A percentile compares a stretch with the other conserved stretches of the same genome.
Evolutionary conservation across 2,797 vertebrate species (phyloP).

Genomic region (Hemitrygon akajei): DNA sequence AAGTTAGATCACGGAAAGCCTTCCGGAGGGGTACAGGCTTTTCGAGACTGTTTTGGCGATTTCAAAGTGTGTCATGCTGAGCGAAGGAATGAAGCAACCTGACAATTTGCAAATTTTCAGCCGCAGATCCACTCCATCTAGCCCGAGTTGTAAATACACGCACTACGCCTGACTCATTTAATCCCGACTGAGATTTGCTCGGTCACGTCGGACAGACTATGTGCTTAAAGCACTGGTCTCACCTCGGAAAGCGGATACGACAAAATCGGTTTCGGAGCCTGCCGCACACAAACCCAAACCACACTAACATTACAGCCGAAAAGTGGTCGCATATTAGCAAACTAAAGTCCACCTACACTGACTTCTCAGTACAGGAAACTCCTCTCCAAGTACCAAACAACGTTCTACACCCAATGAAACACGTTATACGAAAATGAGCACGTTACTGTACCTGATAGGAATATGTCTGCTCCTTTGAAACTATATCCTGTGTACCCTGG

Average conservation of each 20-base stretch:
- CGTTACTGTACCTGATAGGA: slow-evolving; percentile 75
- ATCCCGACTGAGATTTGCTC: no score
- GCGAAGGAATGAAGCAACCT: neutral
- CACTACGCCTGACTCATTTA: neutral
- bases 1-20: neutral
- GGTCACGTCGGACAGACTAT: neutral
- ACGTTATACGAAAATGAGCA: no score
- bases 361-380: neutral
- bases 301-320: neutral
- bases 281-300: no score
- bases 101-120: neutral
- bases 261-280: neutral
- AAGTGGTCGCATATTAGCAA: neutral
- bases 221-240: neutral
- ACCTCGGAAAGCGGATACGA: neutral
- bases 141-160: neutral
- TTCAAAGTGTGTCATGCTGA: neutral
- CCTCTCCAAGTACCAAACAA: no score
- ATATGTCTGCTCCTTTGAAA: slow-evolving; percentile 49
- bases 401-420: neutral
- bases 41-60: neutral
- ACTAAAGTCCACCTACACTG: neutral
- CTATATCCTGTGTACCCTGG: neutral
- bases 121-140: neutral
- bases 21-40: neutral